Percentiles rank a stretch among this genome's conserved stretches.
Conservation (phyloP, 1,140 invertebrate genomes). For the Adoxophyes honmai region DNA sequence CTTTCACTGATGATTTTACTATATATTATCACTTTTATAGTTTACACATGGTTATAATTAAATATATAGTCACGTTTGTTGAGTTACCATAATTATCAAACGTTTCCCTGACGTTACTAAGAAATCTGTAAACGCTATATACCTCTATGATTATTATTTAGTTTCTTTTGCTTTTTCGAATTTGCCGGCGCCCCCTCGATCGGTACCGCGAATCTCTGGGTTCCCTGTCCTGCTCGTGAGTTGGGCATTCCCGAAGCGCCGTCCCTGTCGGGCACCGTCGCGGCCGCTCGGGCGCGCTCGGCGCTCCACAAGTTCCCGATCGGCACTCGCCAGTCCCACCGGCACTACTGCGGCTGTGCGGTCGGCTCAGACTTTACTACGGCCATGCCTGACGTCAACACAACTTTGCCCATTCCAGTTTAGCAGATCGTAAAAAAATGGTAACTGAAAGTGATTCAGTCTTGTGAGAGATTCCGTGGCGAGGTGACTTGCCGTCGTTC, state of each 20-base stretch:
- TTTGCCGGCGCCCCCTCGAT: background rate
- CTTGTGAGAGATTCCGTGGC: slow-evolving; percentile 40
- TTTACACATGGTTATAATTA: no score
- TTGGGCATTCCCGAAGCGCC: background rate
- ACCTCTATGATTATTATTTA: no score
- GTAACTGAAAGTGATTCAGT: slow-evolving; percentile 61
- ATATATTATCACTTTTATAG: no score
- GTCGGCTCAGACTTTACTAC: slow-evolving; percentile 18
- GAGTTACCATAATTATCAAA: no score
- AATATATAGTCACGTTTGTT: no score
- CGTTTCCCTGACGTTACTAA: no score
- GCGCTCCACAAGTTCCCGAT: slow-evolving; percentile 6
- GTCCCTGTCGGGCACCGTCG: background rate
- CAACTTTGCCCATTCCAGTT: slow-evolving; percentile 46
- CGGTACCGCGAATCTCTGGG: background rate
- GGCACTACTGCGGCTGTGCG: slow-evolving; percentile 36
- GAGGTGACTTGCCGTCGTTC: slow-evolving; percentile 5
- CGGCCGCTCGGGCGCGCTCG: background rate
- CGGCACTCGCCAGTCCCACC: background rate
- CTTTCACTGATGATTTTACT: no score
- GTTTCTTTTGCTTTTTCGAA: background rate
- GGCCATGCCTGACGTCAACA: slow-evolving; percentile 43
- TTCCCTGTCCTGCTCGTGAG: background rate
- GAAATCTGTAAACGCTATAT: no score
- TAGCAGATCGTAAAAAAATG: slow-evolving; percentile 60